Evolutionary conservation across 2,888 invertebrate species (phyloP), one percentile per base, ranked within the genome.

Genomic region (Epistrophella euchroma): DNA sequence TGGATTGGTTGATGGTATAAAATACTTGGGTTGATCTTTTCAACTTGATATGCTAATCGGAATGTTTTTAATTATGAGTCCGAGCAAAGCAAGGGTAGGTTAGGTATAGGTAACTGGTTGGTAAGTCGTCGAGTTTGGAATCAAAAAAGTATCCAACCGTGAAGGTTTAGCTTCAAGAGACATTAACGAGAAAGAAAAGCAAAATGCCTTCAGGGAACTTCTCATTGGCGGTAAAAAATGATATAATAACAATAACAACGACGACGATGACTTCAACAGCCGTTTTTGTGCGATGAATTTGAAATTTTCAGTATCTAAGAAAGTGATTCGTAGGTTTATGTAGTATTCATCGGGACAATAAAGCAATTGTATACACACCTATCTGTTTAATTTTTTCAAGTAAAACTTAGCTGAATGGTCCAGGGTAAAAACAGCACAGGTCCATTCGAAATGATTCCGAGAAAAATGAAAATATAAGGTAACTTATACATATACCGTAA

Each of bases 41-140:
- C 45, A 52, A 25, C 64, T 45, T 78, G 86, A 86, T 86, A 86
- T 86, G 86, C 86, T 86, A 86, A 86, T 86, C 74, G 45, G 32
- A 50, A 72, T 52, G 68, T 68, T 68, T 77, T 86, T 85, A 85
- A 85, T 85, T 85, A 85, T 81, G 73, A 73, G n/a, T 73, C 47
- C 75, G 47, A 40, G n/a, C 78, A 17, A 68, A 37, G 56, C 72
- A 77, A 77, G 62, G 71, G 68, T 60, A 70, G 71, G 68, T 60
- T 71, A 72, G 77, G 64, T 78, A 78, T 52, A 52, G 17, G 28
- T 25, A 3, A 25, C 4, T 3, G 25, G 25, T 25, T 25, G 4
- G 2, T 28, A 43, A 11, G 62, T 45, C 28, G 81, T 68, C 43
- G 62, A 50, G 22, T 47, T 85, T 35, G 70, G 50, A 25, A 52